Evolutionary conservation across 2,797 vertebrate genomes (phyloP).

Genomic region (Danionella dracula): DNA sequence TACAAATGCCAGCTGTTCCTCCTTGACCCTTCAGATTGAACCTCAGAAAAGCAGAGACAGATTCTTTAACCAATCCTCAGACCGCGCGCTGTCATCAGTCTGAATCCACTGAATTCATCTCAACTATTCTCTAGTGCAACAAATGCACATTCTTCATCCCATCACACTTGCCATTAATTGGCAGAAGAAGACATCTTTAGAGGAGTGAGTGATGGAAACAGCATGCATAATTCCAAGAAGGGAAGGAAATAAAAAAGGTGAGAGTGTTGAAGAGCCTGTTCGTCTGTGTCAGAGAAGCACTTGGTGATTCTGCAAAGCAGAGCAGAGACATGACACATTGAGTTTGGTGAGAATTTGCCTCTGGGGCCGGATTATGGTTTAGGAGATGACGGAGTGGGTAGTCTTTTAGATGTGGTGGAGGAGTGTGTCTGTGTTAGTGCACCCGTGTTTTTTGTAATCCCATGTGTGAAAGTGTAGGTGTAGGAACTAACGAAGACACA

Average conservation of each 20-base stretch:
- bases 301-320: constrained; percentile 29
- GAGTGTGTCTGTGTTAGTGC: neutral
- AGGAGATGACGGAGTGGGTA: constrained; percentile 33
- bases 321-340: constrained; percentile 40
- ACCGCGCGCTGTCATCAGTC: constrained; percentile 7
- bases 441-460: constrained; percentile 29
- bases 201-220: constrained; percentile 42
- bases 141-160: constrained; percentile 25
- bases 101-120: constrained; percentile 15
- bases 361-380: constrained; percentile 41
- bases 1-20: neutral
- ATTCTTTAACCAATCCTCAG: neutral
- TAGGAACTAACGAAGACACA: constrained; percentile 22
- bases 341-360: constrained; percentile 38
- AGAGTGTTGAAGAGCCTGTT: constrained; percentile 16
- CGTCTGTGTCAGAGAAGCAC: constrained; percentile 16
- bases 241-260: constrained; percentile 31
- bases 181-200: constrained; percentile 35
- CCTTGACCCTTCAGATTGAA: neutral
- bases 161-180: constrained; percentile 33
- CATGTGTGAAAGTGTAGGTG: constrained; percentile 30
- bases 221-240: constrained; percentile 46
- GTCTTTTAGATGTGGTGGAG: constrained; percentile 35
- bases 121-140: constrained; percentile 22
- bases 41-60: neutral